Conservation (phyloP, 1,140 invertebrate species). For the Diploscapter pachys region DNA sequence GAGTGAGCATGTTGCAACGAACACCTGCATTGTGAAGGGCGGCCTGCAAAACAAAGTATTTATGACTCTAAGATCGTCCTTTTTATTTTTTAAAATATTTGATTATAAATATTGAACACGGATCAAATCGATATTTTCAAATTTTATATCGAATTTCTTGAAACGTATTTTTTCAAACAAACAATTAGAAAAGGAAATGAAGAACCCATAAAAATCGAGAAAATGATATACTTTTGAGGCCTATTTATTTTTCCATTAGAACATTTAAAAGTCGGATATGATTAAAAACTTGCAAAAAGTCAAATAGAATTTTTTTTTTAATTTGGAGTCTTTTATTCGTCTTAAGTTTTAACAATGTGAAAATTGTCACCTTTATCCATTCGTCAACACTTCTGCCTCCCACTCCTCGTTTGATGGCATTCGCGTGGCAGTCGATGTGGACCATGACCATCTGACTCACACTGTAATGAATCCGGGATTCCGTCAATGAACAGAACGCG, state of each 20-base stretch:
- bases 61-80: no score
- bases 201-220: no score
- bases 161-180: no score
- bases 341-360: no score
- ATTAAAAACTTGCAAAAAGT: no score
- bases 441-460: conserved; percentile 98
- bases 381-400: conserved; percentile 30
- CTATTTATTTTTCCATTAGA: conserved; percentile 10
- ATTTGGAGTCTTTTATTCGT: no score
- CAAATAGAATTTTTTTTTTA: no score
- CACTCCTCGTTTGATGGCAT: conserved; percentile 70
- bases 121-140: no score
- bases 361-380: conserved; percentile 55
- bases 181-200: no score
- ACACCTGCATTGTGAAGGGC: conserved; percentile 95
- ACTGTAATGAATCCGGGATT: conserved; percentile 79
- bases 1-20: conserved; percentile 89
- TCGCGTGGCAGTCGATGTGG: conserved; percentile 95
- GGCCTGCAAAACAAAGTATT: conserved; percentile 62
- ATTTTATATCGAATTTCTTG: no score
- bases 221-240: conserved; percentile 67
- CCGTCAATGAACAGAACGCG: conserved; percentile 63
- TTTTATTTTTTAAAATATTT: no score
- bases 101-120: no score
- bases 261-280: conserved; percentile 57